Evolutionary conservation across 2,888 invertebrate species (phyloP).

Genomic region (Acronicta psi): DNA sequence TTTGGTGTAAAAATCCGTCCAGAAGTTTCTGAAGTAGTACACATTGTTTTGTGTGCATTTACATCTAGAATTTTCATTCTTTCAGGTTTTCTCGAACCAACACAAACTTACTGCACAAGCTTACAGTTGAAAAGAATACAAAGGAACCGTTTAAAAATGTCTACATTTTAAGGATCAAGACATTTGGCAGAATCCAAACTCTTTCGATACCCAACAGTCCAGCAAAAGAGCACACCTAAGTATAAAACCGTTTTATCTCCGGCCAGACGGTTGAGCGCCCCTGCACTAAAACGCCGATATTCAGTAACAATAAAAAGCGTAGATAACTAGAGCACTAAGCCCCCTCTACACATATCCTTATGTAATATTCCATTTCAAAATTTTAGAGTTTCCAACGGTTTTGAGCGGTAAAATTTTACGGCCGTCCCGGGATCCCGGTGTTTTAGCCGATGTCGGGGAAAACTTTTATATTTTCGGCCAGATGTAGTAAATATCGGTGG

Average conservation of each 20-base stretch:
- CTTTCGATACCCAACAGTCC: constrained; percentile 10
- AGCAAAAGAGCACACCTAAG: constrained; percentile 7
- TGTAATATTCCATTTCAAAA: constrained; percentile 48
- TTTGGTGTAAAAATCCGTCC: no score
- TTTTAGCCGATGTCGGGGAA: constrained; percentile 33
- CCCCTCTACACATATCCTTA: constrained; percentile 35
- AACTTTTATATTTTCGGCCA: constrained; percentile 58
- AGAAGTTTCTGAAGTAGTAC: no score
- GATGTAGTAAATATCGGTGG: constrained; percentile 50
- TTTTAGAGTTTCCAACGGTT: constrained; percentile 58
- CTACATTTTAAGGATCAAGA: background rate
- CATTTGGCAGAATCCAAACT: constrained; percentile 3
- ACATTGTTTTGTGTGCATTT: no score
- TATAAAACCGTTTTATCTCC: constrained; percentile 41
- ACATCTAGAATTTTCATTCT: no score
- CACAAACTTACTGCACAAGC: no score
- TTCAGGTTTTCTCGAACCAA: no score
- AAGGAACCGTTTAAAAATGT: no score
- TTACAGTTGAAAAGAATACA: no score
- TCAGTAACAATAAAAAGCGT: constrained; percentile 40
- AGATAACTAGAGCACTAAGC: constrained; percentile 38
- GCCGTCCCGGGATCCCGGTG: constrained; percentile 26
- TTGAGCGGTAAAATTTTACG: constrained; percentile 66
- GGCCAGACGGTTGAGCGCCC: constrained; percentile 4
- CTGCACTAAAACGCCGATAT: constrained; percentile 37